Evolutionary conservation across 1,140 invertebrate species (phyloP).

Genomic region (Drosophila bocki): DNA sequence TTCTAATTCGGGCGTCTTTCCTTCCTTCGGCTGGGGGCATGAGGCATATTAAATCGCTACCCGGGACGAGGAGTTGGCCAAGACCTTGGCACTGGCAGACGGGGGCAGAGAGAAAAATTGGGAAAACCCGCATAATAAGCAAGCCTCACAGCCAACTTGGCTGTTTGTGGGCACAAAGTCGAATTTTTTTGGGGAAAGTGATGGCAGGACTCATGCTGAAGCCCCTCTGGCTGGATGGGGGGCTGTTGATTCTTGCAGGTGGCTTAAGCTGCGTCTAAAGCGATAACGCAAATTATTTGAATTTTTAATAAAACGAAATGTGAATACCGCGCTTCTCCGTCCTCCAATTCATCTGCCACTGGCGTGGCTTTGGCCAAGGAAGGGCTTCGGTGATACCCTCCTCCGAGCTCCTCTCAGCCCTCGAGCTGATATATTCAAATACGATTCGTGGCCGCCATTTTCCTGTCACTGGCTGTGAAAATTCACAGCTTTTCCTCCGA

Average conservation of each 20-base stretch:
- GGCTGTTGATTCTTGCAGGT: constrained; percentile 59
- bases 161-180: constrained; percentile 55
- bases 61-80: constrained; percentile 4
- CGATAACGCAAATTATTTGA: constrained; percentile 81
- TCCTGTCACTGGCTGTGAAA: constrained; percentile 79
- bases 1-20: constrained; percentile 61
- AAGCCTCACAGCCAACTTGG: constrained; percentile 57
- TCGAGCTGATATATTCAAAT: constrained; percentile 72
- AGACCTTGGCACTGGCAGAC: constrained; percentile 59
- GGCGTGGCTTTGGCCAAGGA: constrained; percentile 25
- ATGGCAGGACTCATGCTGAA: constrained; percentile 5
- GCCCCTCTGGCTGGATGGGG: background rate
- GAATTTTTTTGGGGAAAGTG: constrained; percentile 39
- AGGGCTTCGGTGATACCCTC: constrained; percentile 15
- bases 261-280: constrained; percentile 73
- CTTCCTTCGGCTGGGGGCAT: constrained; percentile 17
- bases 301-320: constrained; percentile 84
- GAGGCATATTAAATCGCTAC: constrained; percentile 66
- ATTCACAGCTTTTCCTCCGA: constrained; percentile 67
- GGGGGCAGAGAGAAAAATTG: constrained; percentile 14
- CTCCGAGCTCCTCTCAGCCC: constrained; percentile 7
- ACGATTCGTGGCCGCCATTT: constrained; percentile 75
- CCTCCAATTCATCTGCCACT: constrained; percentile 55
- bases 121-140: constrained; percentile 75
- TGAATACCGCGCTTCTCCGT: constrained; percentile 56